Conservation (phyloP, 2,113 vertebrate species). For the Ptyas mucosa region DNA sequence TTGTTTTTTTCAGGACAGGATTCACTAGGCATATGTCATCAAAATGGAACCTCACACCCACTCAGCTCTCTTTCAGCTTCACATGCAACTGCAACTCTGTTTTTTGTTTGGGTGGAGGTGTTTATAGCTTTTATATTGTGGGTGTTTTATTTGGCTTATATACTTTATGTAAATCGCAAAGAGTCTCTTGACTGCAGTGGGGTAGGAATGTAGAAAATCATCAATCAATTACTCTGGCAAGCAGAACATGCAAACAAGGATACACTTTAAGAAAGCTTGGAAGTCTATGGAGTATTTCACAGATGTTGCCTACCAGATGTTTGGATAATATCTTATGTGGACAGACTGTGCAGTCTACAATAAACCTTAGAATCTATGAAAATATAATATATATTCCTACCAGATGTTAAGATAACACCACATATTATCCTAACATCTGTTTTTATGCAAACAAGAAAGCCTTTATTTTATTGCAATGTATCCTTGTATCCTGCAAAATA, state of each 20-base stretch:
- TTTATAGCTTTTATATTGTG: not conserved
- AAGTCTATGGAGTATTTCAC: not conserved
- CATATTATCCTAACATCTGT: not conserved
- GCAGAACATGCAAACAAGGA: not conserved
- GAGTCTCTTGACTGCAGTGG: not conserved
- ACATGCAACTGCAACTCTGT: not conserved
- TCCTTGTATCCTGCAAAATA: not conserved
- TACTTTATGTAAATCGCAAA: not conserved
- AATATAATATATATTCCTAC: not conserved
- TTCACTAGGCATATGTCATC: not conserved
- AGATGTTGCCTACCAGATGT: not conserved
- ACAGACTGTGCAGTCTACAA: not conserved
- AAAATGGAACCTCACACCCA: not conserved
- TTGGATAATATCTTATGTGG: not conserved
- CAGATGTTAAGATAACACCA: not conserved
- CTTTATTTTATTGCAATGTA: not conserved
- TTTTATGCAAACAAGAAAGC: not conserved
- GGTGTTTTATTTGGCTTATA: not conserved
- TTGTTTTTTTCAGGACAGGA: not conserved
- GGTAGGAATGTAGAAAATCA: not conserved
- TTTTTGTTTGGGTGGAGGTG: not conserved
- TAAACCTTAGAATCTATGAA: not conserved
- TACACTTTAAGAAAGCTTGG: not conserved
- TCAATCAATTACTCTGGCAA: not conserved
- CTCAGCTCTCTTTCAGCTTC: not conserved